phyloP scores from a whole-genome alignment of 2,888 invertebrate genomes.

The Trimorus sp. region DNA sequence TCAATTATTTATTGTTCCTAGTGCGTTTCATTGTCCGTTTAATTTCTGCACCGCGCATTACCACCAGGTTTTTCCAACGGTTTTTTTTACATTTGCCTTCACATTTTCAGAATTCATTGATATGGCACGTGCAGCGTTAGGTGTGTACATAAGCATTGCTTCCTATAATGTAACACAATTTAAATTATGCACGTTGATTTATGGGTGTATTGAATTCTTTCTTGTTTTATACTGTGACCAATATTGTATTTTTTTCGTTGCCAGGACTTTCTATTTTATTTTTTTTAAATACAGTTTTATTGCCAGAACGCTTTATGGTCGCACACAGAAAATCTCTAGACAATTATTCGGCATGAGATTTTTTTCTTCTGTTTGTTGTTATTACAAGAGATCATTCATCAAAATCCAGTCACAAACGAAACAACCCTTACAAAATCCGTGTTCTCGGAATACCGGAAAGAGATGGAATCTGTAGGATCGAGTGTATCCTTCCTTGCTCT shows the following conservation, averaged over 20 bases:
- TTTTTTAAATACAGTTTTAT: conserved; percentile 31
- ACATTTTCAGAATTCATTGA: conserved; percentile 30
- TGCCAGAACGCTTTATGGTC: conserved; percentile 45
- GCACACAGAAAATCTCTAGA: conserved; percentile 41
- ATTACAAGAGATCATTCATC: conserved; percentile 25
- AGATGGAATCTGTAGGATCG: conserved; percentile 35
- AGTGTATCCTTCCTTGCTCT: conserved; percentile 33
- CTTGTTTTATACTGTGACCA: conserved; percentile 23
- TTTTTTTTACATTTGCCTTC: neutral
- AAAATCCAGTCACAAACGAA: conserved; percentile 11
- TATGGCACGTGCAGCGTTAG: conserved; percentile 14
- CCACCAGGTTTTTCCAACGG: conserved; percentile 4
- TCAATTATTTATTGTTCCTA: conserved; percentile 33
- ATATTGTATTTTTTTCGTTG: conserved; percentile 39
- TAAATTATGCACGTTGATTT: too few relatives aligned
- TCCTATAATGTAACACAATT: too few relatives aligned
- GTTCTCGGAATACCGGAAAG: conserved; percentile 67
- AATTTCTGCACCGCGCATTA: neutral
- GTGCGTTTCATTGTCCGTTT: conserved; percentile 16
- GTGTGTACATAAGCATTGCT: too few relatives aligned
- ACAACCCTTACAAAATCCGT: conserved; percentile 52
- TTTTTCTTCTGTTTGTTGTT: conserved; percentile 32
- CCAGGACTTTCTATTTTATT: too few relatives aligned
- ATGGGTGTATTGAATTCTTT: too few relatives aligned
- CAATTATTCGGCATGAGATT: conserved; percentile 34